A percentile compares a stretch with the other conserved stretches of the same genome.
Evolutionary conservation across 2,113 vertebrate species (phyloP).

Genomic region (Dasyurus viverrinus): DNA sequence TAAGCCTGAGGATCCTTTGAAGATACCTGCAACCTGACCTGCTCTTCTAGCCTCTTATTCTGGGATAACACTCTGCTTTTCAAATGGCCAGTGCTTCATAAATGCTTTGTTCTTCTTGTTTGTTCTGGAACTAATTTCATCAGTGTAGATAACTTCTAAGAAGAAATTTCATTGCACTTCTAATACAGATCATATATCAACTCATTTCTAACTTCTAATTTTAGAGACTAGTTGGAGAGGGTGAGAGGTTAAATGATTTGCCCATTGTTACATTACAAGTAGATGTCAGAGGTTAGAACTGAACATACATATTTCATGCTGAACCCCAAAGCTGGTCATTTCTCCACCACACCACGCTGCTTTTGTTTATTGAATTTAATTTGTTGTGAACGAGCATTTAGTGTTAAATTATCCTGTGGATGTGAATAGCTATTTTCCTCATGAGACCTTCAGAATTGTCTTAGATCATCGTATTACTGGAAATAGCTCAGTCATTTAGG

Average conservation of each 20-base stretch:
- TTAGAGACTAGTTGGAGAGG: neutral
- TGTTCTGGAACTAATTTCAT: neutral
- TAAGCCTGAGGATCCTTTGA: neutral
- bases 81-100: neutral
- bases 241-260: neutral
- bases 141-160: neutral
- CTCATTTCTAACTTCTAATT: neutral
- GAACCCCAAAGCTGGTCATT: neutral
- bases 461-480: neutral
- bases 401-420: neutral
- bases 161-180: neutral
- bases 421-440: neutral
- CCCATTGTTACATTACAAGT: neutral
- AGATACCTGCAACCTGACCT: neutral
- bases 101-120: neutral
- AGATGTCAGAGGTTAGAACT: neutral
- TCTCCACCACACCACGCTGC: neutral
- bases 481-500: neutral
- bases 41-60: neutral
- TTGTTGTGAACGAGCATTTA: neutral
- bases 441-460: neutral
- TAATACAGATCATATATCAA: neutral
- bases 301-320: neutral
- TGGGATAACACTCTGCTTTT: neutral
- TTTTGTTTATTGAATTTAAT: neutral